These are phyloP conservation scores for Tiliacea citrago DNA, from an alignment of 2,888 invertebrate species.

Conservation along the genomic window DNA sequence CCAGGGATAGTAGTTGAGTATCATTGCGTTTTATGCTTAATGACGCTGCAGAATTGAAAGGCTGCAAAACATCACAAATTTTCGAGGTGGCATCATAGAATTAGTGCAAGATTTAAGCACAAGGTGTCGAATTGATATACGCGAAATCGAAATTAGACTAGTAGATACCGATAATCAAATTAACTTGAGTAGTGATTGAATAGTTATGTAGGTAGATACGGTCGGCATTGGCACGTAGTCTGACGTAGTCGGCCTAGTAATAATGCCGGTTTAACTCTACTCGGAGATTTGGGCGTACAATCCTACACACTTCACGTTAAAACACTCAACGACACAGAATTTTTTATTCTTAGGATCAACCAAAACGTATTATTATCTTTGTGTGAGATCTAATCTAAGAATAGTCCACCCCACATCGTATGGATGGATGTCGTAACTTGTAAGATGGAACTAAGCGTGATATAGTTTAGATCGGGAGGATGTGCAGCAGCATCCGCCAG, in stretches of 20 bases:
- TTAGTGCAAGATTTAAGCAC: background rate
- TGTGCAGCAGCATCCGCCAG: conserved; percentile 30
- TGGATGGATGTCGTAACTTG: conserved; percentile 54
- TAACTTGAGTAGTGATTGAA: conserved; percentile 39
- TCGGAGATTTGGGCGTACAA: background rate
- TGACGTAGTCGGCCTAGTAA: background rate
- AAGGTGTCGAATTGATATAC: conserved; percentile 17
- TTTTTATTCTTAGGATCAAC: conserved; percentile 16
- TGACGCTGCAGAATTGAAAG: conserved; percentile 23
- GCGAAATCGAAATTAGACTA: conserved; percentile 11
- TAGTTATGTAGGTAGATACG: conserved; percentile 27
- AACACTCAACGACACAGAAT: conserved; percentile 16
- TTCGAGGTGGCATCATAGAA: background rate
- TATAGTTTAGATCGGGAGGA: conserved; percentile 38
- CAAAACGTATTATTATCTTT: conserved; percentile 19
- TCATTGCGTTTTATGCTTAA: conserved; percentile 15
- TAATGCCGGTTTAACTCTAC: background rate
- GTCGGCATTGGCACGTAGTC: background rate
- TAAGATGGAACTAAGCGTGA: conserved; percentile 31
- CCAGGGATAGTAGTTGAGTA: conserved; percentile 21
- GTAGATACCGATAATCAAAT: conserved; percentile 18
- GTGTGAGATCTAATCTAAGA: conserved; percentile 41
- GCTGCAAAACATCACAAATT: background rate
- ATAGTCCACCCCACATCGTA: conserved; percentile 52
- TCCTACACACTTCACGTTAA: conserved; percentile 15